These are phyloP conservation scores for Steinernema feltiae DNA, from an alignment of 1,140 invertebrate genomes.

Conservation along the genomic window DNA sequence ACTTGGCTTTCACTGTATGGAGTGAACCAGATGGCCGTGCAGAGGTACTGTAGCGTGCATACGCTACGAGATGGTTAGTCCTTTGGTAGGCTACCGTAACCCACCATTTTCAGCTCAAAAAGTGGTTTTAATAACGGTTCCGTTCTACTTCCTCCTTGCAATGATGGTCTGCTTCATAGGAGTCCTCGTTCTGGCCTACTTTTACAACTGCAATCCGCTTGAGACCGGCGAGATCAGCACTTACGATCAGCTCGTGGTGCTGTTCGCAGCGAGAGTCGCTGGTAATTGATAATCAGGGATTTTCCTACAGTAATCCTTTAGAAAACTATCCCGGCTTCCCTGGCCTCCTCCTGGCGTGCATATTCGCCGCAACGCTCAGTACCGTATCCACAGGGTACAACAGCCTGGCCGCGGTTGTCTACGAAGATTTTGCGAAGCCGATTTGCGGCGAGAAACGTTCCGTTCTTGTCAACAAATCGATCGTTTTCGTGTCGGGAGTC, in stretches of 20 bases:
- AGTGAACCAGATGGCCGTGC: constrained; percentile 50
- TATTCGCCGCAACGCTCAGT: constrained; percentile 43
- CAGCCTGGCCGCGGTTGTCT: constrained; percentile 46
- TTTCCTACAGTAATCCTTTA: not conserved
- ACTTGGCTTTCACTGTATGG: constrained; percentile 45
- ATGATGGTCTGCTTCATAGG: constrained; percentile 37
- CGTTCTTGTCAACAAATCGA: constrained; percentile 8
- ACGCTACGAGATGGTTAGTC: not conserved
- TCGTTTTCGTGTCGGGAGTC: constrained; percentile 30
- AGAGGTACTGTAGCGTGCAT: constrained; percentile 21
- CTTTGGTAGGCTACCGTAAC: constrained; percentile 41
- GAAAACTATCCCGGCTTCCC: constrained; percentile 38
- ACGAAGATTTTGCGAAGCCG: constrained; percentile 41
- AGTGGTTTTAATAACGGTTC: constrained; percentile 36
- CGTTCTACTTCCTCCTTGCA: constrained; percentile 23
- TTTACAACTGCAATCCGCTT: constrained; percentile 47
- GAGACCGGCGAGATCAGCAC: constrained; percentile 41
- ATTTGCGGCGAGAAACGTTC: not conserved
- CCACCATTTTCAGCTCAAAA: constrained; percentile 26
- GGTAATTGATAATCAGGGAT: constrained; percentile 25
- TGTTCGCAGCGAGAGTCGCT: constrained; percentile 43
- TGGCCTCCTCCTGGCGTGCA: constrained; percentile 42
- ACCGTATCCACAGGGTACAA: constrained; percentile 48
- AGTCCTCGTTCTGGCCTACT: constrained; percentile 46
- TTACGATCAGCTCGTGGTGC: constrained; percentile 44